Evolutionary conservation across 64 coral and sea anemone genomes (phyloP).

Genomic region (Montipora sp.): DNA sequence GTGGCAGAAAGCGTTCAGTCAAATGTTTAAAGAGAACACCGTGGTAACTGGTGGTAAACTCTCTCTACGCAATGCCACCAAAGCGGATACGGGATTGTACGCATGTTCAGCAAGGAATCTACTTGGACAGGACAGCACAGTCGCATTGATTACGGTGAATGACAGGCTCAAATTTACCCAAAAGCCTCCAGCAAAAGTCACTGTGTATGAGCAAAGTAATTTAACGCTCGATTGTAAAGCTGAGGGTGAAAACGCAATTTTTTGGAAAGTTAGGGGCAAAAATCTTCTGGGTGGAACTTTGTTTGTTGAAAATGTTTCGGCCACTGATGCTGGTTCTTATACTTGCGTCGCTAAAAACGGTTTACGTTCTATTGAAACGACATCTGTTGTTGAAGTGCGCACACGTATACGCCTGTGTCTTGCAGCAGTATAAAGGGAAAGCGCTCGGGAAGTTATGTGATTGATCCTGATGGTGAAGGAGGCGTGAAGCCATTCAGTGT

Average conservation of each 20-base stretch:
- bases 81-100: constrained; percentile 28
- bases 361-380: background rate
- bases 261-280: background rate
- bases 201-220: background rate
- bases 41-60: background rate
- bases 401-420: background rate
- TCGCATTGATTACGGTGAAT: constrained; percentile 16
- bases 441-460: constrained; percentile 1
- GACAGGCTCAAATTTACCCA: constrained; percentile 12
- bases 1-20: constrained; percentile 40
- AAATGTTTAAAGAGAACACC: background rate
- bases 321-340: constrained; percentile 17
- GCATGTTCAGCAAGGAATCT: constrained; percentile 27
- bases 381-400: background rate
- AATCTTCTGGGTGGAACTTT: background rate
- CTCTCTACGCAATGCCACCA: background rate
- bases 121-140: background rate
- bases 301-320: background rate
- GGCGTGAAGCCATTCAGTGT: constrained; percentile 35
- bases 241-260: background rate
- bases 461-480: constrained; percentile 46
- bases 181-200: background rate
- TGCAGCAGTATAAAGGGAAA: background rate
- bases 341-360: constrained; percentile 13
- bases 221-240: background rate